Conservation (phyloP, 2,888 invertebrate genomes). For the Pachliopta kotzebuea region DNA sequence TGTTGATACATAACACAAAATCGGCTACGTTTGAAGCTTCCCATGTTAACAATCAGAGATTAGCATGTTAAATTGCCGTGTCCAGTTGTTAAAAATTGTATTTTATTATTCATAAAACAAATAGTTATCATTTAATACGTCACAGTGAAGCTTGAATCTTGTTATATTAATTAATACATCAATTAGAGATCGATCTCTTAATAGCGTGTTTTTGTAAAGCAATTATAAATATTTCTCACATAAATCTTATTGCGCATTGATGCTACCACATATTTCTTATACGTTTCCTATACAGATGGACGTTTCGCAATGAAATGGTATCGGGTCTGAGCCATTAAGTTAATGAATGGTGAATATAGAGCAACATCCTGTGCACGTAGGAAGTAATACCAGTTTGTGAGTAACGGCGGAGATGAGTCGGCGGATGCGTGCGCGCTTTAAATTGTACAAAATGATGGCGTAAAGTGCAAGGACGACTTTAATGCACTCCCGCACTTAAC, state of each 20-base stretch:
- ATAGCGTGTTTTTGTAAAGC: not conserved
- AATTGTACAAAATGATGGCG: slow-evolving; percentile 37
- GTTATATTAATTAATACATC: slow-evolving; percentile 16
- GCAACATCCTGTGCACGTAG: slow-evolving; percentile 72
- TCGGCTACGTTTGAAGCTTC: slow-evolving; percentile 53
- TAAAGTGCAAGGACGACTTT: slow-evolving; percentile 62
- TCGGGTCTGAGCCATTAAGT: slow-evolving; percentile 53
- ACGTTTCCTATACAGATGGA: slow-evolving; percentile 43
- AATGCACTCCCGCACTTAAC: slow-evolving; percentile 55
- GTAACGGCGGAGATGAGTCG: slow-evolving; percentile 67
- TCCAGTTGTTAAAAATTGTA: slow-evolving; percentile 46
- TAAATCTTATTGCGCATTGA: slow-evolving; percentile 17
- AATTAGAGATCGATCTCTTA: slow-evolving; percentile 1
- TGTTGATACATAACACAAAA: slow-evolving; percentile 30
- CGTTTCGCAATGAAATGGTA: slow-evolving; percentile 64
- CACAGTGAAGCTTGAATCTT: slow-evolving; percentile 33
- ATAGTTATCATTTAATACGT: slow-evolving; percentile 33
- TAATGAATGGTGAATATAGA: slow-evolving; percentile 73
- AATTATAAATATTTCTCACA: slow-evolving; percentile 24
- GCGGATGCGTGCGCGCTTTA: slow-evolving; percentile 37
- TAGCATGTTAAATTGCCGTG: slow-evolving; percentile 64
- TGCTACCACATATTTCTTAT: slow-evolving; percentile 32
- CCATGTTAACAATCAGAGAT: slow-evolving; percentile 71
- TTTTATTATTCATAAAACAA: slow-evolving; percentile 48
- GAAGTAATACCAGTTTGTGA: slow-evolving; percentile 70